Evolutionary conservation across 1,140 invertebrate species (phyloP).

Genomic region (Drosophila grimshawi): DNA sequence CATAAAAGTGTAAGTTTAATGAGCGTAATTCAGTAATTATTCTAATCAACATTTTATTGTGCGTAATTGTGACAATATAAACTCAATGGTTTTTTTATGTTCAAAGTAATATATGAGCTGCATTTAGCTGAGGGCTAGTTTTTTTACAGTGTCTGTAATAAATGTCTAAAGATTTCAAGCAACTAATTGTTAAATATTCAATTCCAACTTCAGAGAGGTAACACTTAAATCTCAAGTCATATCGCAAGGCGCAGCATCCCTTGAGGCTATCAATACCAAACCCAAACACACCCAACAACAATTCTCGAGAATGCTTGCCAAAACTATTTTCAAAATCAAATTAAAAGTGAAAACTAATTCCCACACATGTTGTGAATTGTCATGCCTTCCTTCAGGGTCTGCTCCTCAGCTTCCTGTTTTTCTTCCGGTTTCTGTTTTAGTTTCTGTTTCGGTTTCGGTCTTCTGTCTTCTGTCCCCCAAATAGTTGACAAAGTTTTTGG

Average conservation of each 20-base stretch:
- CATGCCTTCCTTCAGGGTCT: conserved; percentile 9
- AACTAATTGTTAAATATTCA: neutral
- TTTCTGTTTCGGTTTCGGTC: conserved; percentile 16
- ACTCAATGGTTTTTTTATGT: conserved; percentile 20
- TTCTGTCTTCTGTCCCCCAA: conserved; percentile 1
- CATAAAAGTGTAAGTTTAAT: conserved; percentile 68
- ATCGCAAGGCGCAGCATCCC: neutral
- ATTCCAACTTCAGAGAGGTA: neutral
- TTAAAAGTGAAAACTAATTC: conserved; percentile 58
- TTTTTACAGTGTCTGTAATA: too few species aligned
- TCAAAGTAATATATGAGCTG: conserved; percentile 39
- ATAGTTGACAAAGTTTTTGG: conserved; percentile 58
- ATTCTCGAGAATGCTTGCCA: neutral
- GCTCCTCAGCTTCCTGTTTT: conserved; percentile 10
- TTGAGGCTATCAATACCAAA: neutral
- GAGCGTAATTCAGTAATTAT: conserved; percentile 61
- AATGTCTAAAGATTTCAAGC: neutral
- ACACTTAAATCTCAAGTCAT: conserved; percentile 29
- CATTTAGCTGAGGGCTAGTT: conserved; percentile 18
- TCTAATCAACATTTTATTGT: conserved; percentile 63
- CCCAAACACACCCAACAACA: neutral
- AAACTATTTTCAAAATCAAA: conserved; percentile 70
- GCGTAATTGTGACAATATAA: conserved; percentile 49
- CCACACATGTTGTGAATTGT: conserved; percentile 50
- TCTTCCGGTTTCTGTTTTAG: neutral